Percentiles rank a stretch among this genome's conserved stretches.
These are phyloP conservation scores for Epinotia demarniana DNA, from an alignment of 2,888 invertebrate species.

Conservation along the genomic window DNA sequence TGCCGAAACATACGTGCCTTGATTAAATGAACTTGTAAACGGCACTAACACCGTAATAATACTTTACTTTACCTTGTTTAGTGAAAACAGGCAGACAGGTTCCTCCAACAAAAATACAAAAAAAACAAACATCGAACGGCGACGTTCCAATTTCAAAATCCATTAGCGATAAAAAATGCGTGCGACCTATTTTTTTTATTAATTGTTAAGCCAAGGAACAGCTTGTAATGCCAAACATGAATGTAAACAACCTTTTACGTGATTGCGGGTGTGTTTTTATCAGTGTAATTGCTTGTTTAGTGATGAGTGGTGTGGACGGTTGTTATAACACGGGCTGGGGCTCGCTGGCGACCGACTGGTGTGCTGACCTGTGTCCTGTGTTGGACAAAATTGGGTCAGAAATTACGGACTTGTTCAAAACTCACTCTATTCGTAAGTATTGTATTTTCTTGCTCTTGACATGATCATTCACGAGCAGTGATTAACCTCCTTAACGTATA, in stretches of 20 bases:
- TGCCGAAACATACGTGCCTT: conserved; percentile 65
- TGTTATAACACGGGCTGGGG: conserved; percentile 65
- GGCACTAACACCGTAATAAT: conserved; percentile 40
- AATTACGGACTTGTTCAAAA: conserved; percentile 64
- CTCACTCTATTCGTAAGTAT: conserved; percentile 62
- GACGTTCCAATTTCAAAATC: conserved; percentile 13
- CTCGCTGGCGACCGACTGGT: conserved; percentile 65
- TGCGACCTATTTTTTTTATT: conserved; percentile 36
- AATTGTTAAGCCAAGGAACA: conserved; percentile 26
- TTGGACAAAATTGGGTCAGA: conserved; percentile 61
- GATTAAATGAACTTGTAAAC: conserved; percentile 57
- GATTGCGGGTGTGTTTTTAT: conserved; percentile 54
- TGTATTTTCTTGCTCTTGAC: not conserved
- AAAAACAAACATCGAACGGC: not conserved
- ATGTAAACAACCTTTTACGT: conserved; percentile 53
- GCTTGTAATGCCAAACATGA: conserved; percentile 50
- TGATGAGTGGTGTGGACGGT: conserved; percentile 47
- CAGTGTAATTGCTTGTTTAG: conserved; percentile 61
- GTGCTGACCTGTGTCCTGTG: conserved; percentile 67
- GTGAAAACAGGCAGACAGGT: conserved; percentile 34
- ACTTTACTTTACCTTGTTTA: conserved; percentile 13
- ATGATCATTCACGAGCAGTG: too few relatives aligned
- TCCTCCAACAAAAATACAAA: not conserved
- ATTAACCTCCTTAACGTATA: too few relatives aligned
- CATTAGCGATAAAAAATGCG: conserved; percentile 45